phyloP scores from a whole-genome alignment of 2,113 vertebrate genomes.

The Microtus oregoni region DNA sequence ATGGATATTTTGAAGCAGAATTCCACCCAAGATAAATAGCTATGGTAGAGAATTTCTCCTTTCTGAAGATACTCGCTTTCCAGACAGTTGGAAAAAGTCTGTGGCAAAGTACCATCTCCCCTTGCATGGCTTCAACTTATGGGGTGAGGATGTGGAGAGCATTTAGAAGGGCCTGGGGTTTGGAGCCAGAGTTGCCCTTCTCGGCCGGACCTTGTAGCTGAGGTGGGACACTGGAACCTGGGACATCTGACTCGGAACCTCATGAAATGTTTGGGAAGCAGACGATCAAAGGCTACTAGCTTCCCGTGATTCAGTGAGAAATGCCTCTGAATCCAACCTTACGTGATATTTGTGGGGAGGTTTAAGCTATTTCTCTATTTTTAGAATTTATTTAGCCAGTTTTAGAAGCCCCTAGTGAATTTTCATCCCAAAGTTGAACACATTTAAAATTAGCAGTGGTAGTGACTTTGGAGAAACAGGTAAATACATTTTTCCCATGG shows the following conservation, averaged over 20 bases:
- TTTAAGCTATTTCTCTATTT: background rate
- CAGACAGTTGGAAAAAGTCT: background rate
- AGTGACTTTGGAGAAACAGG: slow-evolving; percentile 51
- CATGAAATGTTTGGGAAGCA: background rate
- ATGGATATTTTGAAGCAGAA: background rate
- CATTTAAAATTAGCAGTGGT: slow-evolving; percentile 58
- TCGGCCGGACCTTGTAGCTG: background rate
- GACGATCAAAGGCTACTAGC: background rate
- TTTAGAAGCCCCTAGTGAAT: slow-evolving; percentile 28
- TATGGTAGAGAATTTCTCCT: background rate
- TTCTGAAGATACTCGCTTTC: background rate
- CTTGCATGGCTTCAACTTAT: background rate
- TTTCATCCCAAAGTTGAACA: background rate
- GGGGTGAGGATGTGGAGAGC: background rate
- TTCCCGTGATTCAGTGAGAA: background rate
- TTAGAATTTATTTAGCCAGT: background rate
- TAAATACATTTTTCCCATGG: slow-evolving; percentile 16
- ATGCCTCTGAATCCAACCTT: background rate
- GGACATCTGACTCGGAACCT: background rate
- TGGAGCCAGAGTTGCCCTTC: background rate
- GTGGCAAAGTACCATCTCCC: rapidly evolving
- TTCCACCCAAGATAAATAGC: background rate
- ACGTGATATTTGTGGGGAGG: background rate
- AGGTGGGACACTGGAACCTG: background rate
- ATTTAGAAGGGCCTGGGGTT: background rate